These are phyloP conservation scores for Lasioglossum calceatum DNA, from an alignment of 2,888 invertebrate species.

Conservation along the genomic window DNA sequence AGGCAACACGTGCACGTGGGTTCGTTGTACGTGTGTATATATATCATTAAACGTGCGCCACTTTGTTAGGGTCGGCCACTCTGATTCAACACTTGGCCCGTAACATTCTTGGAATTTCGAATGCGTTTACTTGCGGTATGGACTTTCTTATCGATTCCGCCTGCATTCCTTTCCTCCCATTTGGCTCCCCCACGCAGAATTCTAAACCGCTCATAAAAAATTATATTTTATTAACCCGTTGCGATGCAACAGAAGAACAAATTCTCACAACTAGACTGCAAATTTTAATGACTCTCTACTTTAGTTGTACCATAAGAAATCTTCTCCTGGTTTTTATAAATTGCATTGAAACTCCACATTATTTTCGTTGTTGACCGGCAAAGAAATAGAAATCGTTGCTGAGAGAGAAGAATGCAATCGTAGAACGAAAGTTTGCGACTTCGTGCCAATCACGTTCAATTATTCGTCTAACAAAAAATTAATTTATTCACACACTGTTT, in stretches of 20 bases:
- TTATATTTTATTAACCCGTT: background rate
- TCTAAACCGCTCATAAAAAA: background rate
- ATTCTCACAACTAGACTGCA: background rate
- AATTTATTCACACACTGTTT: background rate
- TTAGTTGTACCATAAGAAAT: background rate
- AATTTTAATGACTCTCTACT: background rate
- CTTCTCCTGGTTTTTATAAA: background rate
- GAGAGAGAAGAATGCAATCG: background rate
- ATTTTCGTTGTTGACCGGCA: background rate
- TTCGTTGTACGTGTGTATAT: slow-evolving; percentile 70
- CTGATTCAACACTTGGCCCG: slow-evolving; percentile 31
- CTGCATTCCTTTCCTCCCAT: background rate
- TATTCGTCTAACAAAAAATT: background rate
- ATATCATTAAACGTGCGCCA: slow-evolving; percentile 57
- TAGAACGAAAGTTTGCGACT: background rate
- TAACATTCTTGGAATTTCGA: slow-evolving; percentile 25
- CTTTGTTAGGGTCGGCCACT: slow-evolving; percentile 35
- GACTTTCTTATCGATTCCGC: background rate
- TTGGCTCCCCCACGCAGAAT: background rate
- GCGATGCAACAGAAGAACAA: background rate
- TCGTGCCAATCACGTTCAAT: background rate
- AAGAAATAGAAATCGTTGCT: background rate
- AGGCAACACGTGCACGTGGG: slow-evolving; percentile 71
- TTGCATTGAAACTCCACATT: background rate
- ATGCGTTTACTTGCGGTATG: background rate